Evolutionary conservation across 2,797 vertebrate genomes (phyloP).

Genomic region (Coluber constrictor): DNA sequence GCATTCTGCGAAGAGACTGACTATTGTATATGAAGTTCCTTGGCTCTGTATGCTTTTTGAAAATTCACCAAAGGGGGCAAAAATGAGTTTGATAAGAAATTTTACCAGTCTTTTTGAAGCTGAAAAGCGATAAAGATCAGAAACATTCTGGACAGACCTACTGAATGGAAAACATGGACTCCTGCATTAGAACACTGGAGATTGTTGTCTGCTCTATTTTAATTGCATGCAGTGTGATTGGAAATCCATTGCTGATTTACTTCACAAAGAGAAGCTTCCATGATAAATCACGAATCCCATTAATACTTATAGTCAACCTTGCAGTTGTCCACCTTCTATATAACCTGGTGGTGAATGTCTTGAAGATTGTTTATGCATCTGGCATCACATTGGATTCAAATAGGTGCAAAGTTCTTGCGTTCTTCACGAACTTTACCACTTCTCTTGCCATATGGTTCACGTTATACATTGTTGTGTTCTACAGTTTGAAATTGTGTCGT

Average conservation of each 20-base stretch:
- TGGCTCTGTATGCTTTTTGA: neutral
- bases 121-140: constrained; percentile 9
- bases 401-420: constrained; percentile 55
- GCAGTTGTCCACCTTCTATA: constrained; percentile 54
- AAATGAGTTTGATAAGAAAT: neutral
- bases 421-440: constrained; percentile 42
- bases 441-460: constrained; percentile 63
- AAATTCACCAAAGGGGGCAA: neutral
- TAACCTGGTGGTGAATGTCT: constrained; percentile 58
- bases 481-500: constrained; percentile 48
- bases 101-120: constrained; percentile 18
- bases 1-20: neutral
- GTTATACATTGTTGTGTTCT: constrained; percentile 51
- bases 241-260: constrained; percentile 60
- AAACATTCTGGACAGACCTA: neutral
- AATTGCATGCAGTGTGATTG: constrained; percentile 53
- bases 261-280: constrained; percentile 52
- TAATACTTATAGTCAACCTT: constrained; percentile 65
- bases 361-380: constrained; percentile 59
- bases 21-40: constrained; percentile 29
- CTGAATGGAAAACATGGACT: constrained; percentile 44
- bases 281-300: constrained; percentile 54
- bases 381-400: constrained; percentile 49
- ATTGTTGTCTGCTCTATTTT: constrained; percentile 40
- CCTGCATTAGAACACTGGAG: constrained; percentile 39